phyloP scores from a whole-genome alignment of 2,888 invertebrate species.

The Xylota segnis region DNA sequence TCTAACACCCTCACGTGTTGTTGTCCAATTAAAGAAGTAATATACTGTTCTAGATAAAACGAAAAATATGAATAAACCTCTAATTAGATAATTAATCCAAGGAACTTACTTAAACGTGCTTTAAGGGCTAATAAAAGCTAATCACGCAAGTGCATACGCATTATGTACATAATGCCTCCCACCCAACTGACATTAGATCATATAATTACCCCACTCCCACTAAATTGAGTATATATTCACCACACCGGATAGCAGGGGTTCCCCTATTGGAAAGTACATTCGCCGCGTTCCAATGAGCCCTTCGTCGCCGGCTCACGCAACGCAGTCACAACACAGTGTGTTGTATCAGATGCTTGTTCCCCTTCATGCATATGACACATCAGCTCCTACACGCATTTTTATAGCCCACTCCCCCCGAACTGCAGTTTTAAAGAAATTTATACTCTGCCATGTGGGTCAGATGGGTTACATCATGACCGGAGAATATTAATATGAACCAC shows the following conservation, averaged over 20 bases:
- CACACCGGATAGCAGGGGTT: conserved; percentile 20
- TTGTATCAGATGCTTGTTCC: conserved; percentile 2
- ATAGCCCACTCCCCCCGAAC: neutral
- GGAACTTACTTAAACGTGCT: conserved; percentile 6
- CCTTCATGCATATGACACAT: neutral
- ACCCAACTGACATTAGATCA: neutral
- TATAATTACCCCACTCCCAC: neutral
- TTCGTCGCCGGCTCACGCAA: neutral
- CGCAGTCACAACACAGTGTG: neutral
- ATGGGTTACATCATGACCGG: conserved; percentile 57
- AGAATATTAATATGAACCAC: conserved; percentile 51
- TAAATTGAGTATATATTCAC: conserved; percentile 12
- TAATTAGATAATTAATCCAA: conserved; percentile 50
- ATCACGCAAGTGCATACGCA: conserved; percentile 57
- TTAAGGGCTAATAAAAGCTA: conserved; percentile 28
- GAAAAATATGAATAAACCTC: conserved; percentile 3
- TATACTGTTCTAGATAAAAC: conserved; percentile 15
- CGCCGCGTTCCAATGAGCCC: conserved; percentile 30
- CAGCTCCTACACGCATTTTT: conserved; percentile 30
- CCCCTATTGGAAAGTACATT: neutral
- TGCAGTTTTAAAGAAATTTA: conserved; percentile 20
- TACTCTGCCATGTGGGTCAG: conserved; percentile 54
- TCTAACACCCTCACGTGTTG: conserved; percentile 31
- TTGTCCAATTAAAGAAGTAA: conserved; percentile 26
- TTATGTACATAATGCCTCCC: neutral